Evolutionary conservation across 2,797 vertebrate genomes (phyloP), one percentile per base, ranked within the genome.

Genomic region (Acipenser ruthenus): DNA sequence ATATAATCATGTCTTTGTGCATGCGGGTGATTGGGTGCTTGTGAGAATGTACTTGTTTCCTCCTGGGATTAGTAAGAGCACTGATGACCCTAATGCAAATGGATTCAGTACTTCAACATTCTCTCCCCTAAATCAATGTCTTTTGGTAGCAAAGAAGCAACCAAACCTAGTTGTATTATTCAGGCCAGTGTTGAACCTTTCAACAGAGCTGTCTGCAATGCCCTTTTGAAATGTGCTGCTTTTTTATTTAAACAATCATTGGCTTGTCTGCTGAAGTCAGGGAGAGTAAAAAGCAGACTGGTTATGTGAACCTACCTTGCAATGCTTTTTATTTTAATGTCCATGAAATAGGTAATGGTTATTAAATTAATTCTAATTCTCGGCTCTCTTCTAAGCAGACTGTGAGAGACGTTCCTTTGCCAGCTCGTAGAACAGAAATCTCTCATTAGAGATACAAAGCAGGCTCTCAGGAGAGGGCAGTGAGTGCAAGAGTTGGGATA

Each of bases 401-500:
- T 37, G 58, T 18, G n/a, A 47, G 64, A 62, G 63, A 65, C 47
- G 8, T 7, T 9, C 49, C 13, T n/a, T 47, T 13, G 51, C 51
- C 18, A 10, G 15, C 13, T 6, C 49, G 63, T 61, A 23, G 49
- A 49, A 65, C 68, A 50, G 8, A 69, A 51, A 51, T 64, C 63
- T 59, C 55, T 69, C 65, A 69, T 69, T 69, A 69, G 68, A 60
- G 56, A 6, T 12, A 47, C 6, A 7, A 50, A 49, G 67, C 1
- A 11, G 6, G 10, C 12, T 58, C 49, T 11, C 50, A 50, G 49
- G 64, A 50, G 61, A 63, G 37, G 53, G 53, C 47, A n/a, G 50
- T 47, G 8, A 8, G 7, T 55, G 52, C 12, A 55, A 62, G 68
- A 60, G 67, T 67, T 69, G 71, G 72, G 72, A 65, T 67, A 6